phyloP scores from a whole-genome alignment of 2,113 vertebrate genomes.

The Echinops telfairi region DNA sequence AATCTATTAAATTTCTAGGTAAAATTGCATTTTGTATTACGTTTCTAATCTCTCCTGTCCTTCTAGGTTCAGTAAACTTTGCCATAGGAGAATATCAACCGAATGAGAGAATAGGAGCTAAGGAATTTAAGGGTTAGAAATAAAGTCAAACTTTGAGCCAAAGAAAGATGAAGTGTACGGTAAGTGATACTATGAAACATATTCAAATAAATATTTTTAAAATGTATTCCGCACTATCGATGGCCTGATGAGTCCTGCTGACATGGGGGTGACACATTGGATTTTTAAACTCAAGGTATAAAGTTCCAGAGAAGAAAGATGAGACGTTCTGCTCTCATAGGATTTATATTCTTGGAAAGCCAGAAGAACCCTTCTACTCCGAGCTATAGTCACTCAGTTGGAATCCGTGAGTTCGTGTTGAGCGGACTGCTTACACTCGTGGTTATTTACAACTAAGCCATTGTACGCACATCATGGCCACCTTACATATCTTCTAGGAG shows the following conservation, averaged over 20 bases:
- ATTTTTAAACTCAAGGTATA: too few relatives aligned
- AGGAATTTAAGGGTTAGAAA: neutral
- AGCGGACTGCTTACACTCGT: neutral
- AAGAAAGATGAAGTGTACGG: neutral
- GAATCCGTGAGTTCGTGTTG: neutral
- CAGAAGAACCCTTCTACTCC: too few relatives aligned
- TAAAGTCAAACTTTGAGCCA: neutral
- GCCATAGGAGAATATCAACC: neutral
- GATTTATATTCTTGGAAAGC: too few relatives aligned
- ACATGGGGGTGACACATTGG: too few relatives aligned
- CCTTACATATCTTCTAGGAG: neutral
- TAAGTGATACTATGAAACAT: neutral
- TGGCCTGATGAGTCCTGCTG: too few relatives aligned
- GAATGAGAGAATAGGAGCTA: neutral
- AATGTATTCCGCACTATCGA: neutral
- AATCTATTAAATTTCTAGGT: too few relatives aligned
- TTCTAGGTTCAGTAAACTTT: slow-evolving; percentile 2
- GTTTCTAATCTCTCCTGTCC: slow-evolving; percentile 7
- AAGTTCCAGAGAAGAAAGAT: too few relatives aligned
- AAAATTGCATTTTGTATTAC: slow-evolving; percentile 51
- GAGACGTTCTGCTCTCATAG: too few relatives aligned
- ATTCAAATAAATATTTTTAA: slow-evolving; percentile 1
- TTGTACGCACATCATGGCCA: neutral
- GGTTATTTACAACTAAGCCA: slow-evolving; percentile 9
- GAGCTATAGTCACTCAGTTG: too few relatives aligned